Base-by-base conservation (phyloP, 1,140 invertebrate species). In the Leptopilina clavipes region DNA sequence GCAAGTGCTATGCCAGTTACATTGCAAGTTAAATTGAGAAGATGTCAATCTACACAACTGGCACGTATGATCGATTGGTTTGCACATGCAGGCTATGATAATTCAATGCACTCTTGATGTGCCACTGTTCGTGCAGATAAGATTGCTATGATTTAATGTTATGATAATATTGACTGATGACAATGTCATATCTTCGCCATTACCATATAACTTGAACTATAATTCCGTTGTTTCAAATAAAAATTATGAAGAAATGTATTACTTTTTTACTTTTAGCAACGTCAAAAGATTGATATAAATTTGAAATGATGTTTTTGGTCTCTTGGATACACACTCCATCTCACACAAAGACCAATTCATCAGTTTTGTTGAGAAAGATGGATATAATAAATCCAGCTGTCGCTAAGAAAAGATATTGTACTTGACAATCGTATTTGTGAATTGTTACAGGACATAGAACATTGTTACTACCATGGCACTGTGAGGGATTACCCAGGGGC, bases 401-500 rank as follows among this genome's bases (percentile, higher is more conserved):
- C 48, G 25, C 72, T 74, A 59, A 9, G n/a, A 12, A 40, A 74
- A 31, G 25, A 31, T 31, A 40, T 14, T 25, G 25, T 40, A 59
- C 56, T 74, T 59, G 17, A 48, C 37, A 52, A 31, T 70, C 45
- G 6, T 71, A 14, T 71, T 73, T 80, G 19, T 77, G 45, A 74
- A 71, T 31, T 79, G 71, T 92, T 92, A n/a, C 92, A 98, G 96
- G 96, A 97, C 92, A 97, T 97, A 90, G 97, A 98, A 88, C 96
- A 98, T 90, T 98, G 97, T 89, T 98, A 98, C 91, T 98, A 98
- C 87, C 97, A 98, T 88, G 97, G 97, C 70, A 96, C 95, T 5
- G 96, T 98, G 19, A 97, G 97, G 89, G 97, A 98, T 91, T 97
- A 98, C 91, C 97, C 97, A 11, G 97, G 97, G 78, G 97, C 97